These are phyloP conservation scores for Drosophila miranda DNA, from an alignment of 1,140 invertebrate species.

Conservation along the genomic window DNA sequence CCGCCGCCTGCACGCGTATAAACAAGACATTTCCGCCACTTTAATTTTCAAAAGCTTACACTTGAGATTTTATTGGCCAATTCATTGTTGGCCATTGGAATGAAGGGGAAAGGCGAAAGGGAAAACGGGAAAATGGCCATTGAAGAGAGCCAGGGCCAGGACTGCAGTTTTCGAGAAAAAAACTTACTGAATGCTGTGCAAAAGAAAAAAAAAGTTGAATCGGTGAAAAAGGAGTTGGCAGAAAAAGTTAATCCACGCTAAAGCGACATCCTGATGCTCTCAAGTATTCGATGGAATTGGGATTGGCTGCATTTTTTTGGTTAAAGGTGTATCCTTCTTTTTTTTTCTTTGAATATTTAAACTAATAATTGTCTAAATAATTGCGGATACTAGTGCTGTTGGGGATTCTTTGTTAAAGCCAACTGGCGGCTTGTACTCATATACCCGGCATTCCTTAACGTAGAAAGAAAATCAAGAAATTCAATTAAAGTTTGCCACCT, in stretches of 20 bases:
- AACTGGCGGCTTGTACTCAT: too few relatives aligned
- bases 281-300: background rate
- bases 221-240: constrained; percentile 18
- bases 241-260: constrained; percentile 7
- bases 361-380: too few relatives aligned
- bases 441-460: too few relatives aligned
- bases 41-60: constrained; percentile 81
- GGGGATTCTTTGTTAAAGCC: too few relatives aligned
- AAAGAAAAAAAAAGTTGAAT: constrained; percentile 7
- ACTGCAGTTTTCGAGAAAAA: constrained; percentile 47
- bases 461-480: too few relatives aligned
- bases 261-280: constrained; percentile 34
- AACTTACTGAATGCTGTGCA: constrained; percentile 53
- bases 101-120: background rate
- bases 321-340: too few relatives aligned
- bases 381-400: too few relatives aligned
- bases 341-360: too few relatives aligned
- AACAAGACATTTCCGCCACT: constrained; percentile 80
- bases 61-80: constrained; percentile 81
- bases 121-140: constrained; percentile 3
- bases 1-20: constrained; percentile 62
- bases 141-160: constrained; percentile 1
- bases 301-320: background rate
- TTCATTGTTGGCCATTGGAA: constrained; percentile 72
- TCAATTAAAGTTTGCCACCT: too few relatives aligned